Evolutionary conservation across 2,888 invertebrate species (phyloP).

Genomic region (Aricia artaxerxes): DNA sequence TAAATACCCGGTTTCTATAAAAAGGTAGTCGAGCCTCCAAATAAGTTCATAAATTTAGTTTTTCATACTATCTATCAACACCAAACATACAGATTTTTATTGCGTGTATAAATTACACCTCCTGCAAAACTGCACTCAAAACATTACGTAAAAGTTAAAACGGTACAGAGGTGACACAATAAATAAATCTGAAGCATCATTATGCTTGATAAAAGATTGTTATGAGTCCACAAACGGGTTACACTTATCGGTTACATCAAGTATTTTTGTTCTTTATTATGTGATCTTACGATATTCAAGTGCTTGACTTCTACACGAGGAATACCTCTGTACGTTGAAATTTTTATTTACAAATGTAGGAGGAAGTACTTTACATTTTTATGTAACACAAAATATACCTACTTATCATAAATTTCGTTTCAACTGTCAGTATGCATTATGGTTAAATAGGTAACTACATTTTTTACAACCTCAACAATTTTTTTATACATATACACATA

Average conservation of each 20-base stretch:
- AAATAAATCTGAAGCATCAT: constrained; percentile 28
- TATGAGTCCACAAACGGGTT: constrained; percentile 28
- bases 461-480: no score
- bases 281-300: constrained; percentile 15
- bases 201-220: constrained; percentile 29
- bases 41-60: not conserved
- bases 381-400: no score
- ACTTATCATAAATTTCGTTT: no score
- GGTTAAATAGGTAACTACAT: no score
- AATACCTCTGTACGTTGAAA: not conserved
- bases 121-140: constrained; percentile 6
- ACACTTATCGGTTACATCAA: constrained; percentile 23
- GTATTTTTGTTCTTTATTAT: constrained; percentile 25
- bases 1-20: no score
- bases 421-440: no score
- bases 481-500: no score
- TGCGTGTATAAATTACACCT: not conserved
- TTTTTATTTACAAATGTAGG: not conserved
- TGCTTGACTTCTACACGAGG: not conserved
- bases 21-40: no score
- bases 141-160: constrained; percentile 20
- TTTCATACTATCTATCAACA: not conserved
- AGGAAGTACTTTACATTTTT: no score
- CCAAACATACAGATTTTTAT: constrained; percentile 8
- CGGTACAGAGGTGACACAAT: constrained; percentile 25